These are phyloP conservation scores for Heliconius hortense DNA, from an alignment of 2,888 invertebrate genomes.

Conservation along the genomic window DNA sequence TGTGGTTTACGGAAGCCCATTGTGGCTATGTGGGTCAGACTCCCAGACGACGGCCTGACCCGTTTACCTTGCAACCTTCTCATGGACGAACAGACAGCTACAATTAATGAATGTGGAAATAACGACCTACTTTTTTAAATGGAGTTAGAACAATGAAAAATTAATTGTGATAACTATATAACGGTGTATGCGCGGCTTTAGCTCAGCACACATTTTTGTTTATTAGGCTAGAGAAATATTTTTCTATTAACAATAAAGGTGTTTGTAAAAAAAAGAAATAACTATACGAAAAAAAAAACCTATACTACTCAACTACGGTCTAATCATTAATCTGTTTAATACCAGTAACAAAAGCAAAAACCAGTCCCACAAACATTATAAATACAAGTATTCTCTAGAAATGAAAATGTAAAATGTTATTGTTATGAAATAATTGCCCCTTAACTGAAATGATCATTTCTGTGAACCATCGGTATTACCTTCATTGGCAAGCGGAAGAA, in stretches of 20 bases:
- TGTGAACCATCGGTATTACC: conserved; percentile 12
- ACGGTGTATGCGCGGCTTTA: conserved; percentile 25
- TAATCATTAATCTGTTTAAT: background rate
- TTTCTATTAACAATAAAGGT: conserved; percentile 27
- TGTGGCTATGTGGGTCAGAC: conserved; percentile 76
- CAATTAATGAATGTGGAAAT: conserved; percentile 51
- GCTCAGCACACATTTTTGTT: conserved; percentile 32
- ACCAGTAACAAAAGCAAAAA: background rate
- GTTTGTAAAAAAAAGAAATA: no score
- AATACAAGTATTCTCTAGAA: conserved; percentile 4
- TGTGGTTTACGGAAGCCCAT: conserved; percentile 73
- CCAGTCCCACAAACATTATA: background rate
- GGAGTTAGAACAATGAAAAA: conserved; percentile 46
- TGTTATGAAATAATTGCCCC: conserved; percentile 19
- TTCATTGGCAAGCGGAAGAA: conserved; percentile 45
- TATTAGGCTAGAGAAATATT: conserved; percentile 33
- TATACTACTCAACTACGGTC: background rate
- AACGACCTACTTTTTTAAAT: conserved; percentile 48
- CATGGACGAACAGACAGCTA: conserved; percentile 46
- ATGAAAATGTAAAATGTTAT: conserved; percentile 13
- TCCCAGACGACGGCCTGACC: conserved; percentile 64
- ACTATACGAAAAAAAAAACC: no score
- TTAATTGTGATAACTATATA: conserved; percentile 46
- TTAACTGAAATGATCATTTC: conserved; percentile 17
- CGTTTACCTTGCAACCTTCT: conserved; percentile 60